Conservation (phyloP, 2,888 invertebrate genomes). For the Acleris literana region DNA sequence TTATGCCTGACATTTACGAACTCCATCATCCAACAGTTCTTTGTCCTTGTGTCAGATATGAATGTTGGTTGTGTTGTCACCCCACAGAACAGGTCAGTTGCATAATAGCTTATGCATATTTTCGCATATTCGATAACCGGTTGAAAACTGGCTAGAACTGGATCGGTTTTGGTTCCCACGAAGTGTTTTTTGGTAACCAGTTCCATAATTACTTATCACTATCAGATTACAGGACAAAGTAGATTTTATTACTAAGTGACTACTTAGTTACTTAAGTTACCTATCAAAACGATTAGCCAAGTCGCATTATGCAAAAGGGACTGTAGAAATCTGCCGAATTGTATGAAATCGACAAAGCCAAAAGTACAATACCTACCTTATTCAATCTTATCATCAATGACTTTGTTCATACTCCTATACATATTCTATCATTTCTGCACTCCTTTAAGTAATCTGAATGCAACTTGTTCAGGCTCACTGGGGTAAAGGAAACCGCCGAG, state of each 20-base stretch:
- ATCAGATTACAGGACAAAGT: neutral
- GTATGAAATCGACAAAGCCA: too few relatives aligned
- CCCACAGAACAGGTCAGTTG: slow-evolving; percentile 44
- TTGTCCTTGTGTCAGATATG: slow-evolving; percentile 53
- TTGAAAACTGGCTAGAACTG: slow-evolving; percentile 27
- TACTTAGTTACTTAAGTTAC: too few relatives aligned
- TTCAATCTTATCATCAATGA: too few relatives aligned
- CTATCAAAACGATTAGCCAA: too few relatives aligned
- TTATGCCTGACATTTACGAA: slow-evolving; percentile 24
- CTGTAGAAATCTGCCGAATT: too few relatives aligned
- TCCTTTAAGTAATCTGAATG: too few relatives aligned
- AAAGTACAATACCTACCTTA: too few relatives aligned
- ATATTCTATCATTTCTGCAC: too few relatives aligned
- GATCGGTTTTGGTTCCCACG: slow-evolving; percentile 29
- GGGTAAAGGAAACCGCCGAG: neutral
- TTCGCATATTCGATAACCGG: slow-evolving; percentile 24
- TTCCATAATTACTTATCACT: slow-evolving; percentile 2
- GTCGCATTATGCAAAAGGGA: too few relatives aligned
- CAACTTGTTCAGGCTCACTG: too few relatives aligned
- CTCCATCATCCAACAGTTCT: slow-evolving; percentile 23
- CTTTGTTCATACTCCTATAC: too few relatives aligned
- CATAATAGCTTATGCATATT: slow-evolving; percentile 41
- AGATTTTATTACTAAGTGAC: too few relatives aligned
- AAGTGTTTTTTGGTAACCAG: slow-evolving; percentile 16
- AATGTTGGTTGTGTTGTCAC: slow-evolving; percentile 39